Conservation (phyloP, 2,888 invertebrate species). For the Adelognathus sp. region DNA sequence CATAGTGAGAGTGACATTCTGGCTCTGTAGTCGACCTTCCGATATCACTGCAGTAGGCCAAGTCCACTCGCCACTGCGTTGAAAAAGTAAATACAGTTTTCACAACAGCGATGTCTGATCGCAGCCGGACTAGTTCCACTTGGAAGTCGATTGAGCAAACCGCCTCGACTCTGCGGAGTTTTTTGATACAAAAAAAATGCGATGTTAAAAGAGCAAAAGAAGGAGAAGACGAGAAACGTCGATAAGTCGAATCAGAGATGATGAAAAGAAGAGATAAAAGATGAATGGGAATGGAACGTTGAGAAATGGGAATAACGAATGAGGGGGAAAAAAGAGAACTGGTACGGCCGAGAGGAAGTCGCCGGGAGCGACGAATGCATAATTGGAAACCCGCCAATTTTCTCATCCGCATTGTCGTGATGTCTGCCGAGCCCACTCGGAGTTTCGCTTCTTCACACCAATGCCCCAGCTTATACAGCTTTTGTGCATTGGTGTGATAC, state of each 20-base stretch:
- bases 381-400: conserved; percentile 55
- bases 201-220: not conserved
- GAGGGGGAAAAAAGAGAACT: conserved; percentile 12
- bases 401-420: conserved; percentile 32
- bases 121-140: conserved; percentile 6
- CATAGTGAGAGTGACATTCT: conserved; percentile 1
- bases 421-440: not conserved
- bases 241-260: conserved; percentile 21
- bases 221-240: not conserved
- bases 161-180: not conserved
- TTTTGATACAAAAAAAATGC: conserved; percentile 16
- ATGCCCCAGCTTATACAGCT: not conserved
- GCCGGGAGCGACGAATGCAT: conserved; percentile 46
- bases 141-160: not conserved
- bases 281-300: conserved; percentile 12
- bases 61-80: not conserved
- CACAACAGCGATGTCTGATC: conserved; percentile 1
- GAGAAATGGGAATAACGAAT: conserved; percentile 51
- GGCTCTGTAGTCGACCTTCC: conserved; percentile 4
- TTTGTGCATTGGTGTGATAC: not conserved
- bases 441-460: conserved; percentile 15
- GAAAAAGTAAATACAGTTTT: not conserved
- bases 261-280: conserved; percentile 3
- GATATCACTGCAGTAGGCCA: not conserved
- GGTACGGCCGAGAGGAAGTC: conserved; percentile 34